Conservation (phyloP, 2,113 vertebrate species). For the Raja brachyura region DNA sequence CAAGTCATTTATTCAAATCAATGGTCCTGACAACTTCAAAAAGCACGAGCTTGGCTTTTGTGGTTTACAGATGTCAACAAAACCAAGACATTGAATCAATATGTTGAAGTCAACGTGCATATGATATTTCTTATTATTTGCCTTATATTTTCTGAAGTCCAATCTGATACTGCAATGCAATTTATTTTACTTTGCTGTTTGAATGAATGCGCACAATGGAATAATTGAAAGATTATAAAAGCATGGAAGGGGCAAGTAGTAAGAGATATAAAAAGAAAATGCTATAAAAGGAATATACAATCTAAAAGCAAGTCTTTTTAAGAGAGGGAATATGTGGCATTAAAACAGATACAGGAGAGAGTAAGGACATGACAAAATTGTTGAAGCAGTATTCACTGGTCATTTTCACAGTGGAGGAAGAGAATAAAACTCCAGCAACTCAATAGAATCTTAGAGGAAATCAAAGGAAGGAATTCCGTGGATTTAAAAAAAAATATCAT, state of each 20-base stretch:
- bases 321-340: neutral
- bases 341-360: neutral
- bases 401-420: neutral
- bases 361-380: neutral
- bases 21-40: neutral
- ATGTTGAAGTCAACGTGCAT: neutral
- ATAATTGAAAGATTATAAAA: neutral
- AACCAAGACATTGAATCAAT: conserved; percentile 2
- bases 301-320: neutral
- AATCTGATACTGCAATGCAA: neutral
- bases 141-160: neutral
- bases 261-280: neutral
- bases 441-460: neutral
- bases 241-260: neutral
- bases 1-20: conserved; percentile 12
- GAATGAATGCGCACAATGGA: neutral
- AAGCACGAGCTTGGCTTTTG: neutral
- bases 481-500: neutral
- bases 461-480: neutral
- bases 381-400: neutral
- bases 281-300: neutral
- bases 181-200: neutral
- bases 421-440: neutral
- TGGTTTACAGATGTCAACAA: conserved; percentile 6
- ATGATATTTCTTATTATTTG: conserved; percentile 11